phyloP scores from a whole-genome alignment of 2,113 vertebrate genomes.

The Odobenus rosmarus region DNA sequence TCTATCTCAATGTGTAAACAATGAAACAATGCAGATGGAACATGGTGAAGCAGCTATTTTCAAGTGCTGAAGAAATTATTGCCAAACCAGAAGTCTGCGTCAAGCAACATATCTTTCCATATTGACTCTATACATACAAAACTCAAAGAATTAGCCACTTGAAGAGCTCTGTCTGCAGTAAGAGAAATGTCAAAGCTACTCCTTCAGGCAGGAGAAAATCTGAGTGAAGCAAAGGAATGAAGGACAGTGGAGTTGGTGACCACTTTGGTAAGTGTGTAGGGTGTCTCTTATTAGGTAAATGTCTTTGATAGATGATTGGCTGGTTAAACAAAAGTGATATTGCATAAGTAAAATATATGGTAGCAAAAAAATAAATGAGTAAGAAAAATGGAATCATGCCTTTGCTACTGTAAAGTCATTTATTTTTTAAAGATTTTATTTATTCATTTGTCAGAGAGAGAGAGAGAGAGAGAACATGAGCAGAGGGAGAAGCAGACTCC shows the following conservation, averaged over 20 bases:
- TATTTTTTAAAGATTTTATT: too few relatives aligned
- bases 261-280: fast-evolving
- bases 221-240: fast-evolving
- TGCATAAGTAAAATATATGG: not conserved
- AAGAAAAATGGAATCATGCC: not conserved
- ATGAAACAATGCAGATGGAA: too few relatives aligned
- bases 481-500: too few relatives aligned
- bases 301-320: not conserved
- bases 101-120: not conserved
- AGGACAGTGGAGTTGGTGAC: not conserved
- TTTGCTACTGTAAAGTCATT: too few relatives aligned
- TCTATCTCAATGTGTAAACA: not conserved
- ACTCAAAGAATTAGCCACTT: not conserved
- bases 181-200: too few relatives aligned
- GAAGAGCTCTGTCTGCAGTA: not conserved
- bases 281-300: too few relatives aligned
- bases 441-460: too few relatives aligned
- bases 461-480: too few relatives aligned
- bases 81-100: not conserved
- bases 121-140: too few relatives aligned
- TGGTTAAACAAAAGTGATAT: not conserved
- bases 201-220: not conserved
- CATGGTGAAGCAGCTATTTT: not conserved
- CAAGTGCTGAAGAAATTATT: not conserved
- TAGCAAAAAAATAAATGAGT: not conserved